Percentiles rank a stretch among this genome's conserved stretches.
Evolutionary conservation across 2,797 vertebrate species (phyloP).

Genomic region (Rhabdophis nuchalis): DNA sequence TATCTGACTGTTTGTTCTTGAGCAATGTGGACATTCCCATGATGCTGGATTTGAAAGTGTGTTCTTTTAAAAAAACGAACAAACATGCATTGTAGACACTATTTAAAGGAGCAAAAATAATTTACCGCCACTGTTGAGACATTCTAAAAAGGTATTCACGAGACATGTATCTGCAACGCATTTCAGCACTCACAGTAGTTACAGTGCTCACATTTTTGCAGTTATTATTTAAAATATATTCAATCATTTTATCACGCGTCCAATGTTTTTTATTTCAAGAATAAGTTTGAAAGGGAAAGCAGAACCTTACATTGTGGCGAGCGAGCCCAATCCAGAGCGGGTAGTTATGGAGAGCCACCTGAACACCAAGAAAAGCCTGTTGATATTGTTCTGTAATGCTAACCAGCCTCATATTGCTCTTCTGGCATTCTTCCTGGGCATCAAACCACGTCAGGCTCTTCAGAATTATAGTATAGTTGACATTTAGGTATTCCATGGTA

Average conservation of each 20-base stretch:
- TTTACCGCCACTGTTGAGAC: background rate
- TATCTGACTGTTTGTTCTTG: background rate
- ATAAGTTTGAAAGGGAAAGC: constrained; percentile 9
- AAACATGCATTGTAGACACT: background rate
- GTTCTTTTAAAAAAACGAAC: background rate
- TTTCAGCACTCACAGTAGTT: background rate
- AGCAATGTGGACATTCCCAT: background rate
- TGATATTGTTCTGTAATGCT: constrained; percentile 82
- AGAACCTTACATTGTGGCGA: constrained; percentile 82
- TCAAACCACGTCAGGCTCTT: constrained; percentile 84
- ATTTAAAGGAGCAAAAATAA: background rate
- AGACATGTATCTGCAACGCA: background rate
- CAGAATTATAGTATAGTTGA: constrained; percentile 79
- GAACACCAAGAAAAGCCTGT: constrained; percentile 81
- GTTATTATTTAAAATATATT: background rate
- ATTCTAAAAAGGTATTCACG: constrained; percentile 26
- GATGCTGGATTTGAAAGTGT: background rate
- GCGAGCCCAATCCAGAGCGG: constrained; percentile 92
- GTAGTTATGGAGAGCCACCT: constrained; percentile 63
- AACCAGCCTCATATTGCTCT: constrained; percentile 78
- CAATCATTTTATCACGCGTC: background rate
- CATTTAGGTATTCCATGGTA: constrained; percentile 68
- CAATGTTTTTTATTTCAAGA: constrained; percentile 10
- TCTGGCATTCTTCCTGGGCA: constrained; percentile 75
- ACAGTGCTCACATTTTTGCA: background rate